These are phyloP conservation scores for Casuarius casuarius DNA, from an alignment of 2,113 vertebrate genomes.

Conservation along the genomic window DNA sequence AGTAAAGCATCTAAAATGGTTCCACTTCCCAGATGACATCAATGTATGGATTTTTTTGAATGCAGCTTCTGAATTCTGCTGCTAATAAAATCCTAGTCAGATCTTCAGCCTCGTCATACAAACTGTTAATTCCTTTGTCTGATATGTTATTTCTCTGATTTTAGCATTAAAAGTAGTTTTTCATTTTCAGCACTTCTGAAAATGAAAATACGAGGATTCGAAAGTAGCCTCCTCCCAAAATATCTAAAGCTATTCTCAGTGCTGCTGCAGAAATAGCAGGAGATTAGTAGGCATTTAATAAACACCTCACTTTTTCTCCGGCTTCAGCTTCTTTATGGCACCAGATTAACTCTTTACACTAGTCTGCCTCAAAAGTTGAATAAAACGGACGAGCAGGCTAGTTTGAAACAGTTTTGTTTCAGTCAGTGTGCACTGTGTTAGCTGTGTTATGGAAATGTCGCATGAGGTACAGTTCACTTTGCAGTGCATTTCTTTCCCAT, in stretches of 20 bases:
- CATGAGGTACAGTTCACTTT: not conserved
- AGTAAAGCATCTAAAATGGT: slow-evolving; percentile 9
- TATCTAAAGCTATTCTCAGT: not conserved
- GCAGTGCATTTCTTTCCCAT: not conserved
- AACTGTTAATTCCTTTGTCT: not conserved
- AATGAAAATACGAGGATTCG: not conserved
- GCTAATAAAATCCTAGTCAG: slow-evolving; percentile 24
- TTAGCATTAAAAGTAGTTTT: not conserved
- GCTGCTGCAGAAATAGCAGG: not conserved
- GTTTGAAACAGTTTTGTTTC: rapidly evolving
- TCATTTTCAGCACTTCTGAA: not conserved
- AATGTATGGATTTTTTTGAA: slow-evolving; percentile 3
- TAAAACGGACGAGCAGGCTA: not conserved
- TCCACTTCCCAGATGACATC: slow-evolving; percentile 12
- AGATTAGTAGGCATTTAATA: not conserved
- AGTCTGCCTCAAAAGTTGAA: not conserved
- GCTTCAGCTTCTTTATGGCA: not conserved
- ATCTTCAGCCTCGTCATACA: not conserved
- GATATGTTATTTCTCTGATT: not conserved
- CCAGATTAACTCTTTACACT: not conserved
- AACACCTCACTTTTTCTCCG: not conserved
- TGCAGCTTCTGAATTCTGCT: slow-evolving; percentile 11
- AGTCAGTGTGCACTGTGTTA: not conserved
- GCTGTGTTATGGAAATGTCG: not conserved
- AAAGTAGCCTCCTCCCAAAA: not conserved